Evolutionary conservation across 1,140 invertebrate species (phyloP).

Genomic region (Micrasema longulum): DNA sequence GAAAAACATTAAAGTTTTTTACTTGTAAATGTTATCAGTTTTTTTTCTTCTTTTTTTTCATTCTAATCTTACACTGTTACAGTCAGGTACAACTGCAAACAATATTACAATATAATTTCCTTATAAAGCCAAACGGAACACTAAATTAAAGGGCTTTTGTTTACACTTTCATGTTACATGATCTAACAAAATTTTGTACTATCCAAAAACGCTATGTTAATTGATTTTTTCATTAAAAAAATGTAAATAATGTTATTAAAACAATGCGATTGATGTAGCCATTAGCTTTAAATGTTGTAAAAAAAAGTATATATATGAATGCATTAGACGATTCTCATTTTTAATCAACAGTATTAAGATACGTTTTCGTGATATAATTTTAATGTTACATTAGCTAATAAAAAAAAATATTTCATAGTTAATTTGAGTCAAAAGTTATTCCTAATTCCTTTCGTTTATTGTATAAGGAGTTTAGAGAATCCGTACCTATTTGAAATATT

Average conservation of each 20-base stretch:
- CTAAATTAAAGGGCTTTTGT: too few species aligned
- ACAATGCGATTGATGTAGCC: not conserved
- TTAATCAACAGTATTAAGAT: slow-evolving; percentile 45
- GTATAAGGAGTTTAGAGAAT: not conserved
- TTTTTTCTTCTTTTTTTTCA: too few species aligned
- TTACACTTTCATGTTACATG: not conserved
- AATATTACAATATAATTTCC: too few species aligned
- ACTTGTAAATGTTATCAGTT: too few species aligned
- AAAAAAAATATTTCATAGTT: not conserved
- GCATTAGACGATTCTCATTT: slow-evolving; percentile 15
- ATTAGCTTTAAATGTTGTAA: slow-evolving; percentile 36
- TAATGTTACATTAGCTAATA: slow-evolving; percentile 9
- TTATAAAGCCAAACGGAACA: too few species aligned
- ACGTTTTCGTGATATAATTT: slow-evolving; percentile 47
- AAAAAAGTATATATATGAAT: slow-evolving; percentile 12
- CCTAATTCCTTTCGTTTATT: not conserved
- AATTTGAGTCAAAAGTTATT: slow-evolving; percentile 11
- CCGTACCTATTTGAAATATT: slow-evolving; percentile 4
- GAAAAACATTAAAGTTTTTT: too few species aligned
- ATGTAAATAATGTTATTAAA: slow-evolving; percentile 21
- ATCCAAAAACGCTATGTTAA: not conserved
- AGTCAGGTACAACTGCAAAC: too few species aligned
- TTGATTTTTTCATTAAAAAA: slow-evolving; percentile 1
- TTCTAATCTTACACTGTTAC: too few species aligned
- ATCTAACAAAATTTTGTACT: not conserved